These are phyloP conservation scores for Etheostoma nigrum DNA, from an alignment of 2,797 vertebrate species.

Conservation along the genomic window DNA sequence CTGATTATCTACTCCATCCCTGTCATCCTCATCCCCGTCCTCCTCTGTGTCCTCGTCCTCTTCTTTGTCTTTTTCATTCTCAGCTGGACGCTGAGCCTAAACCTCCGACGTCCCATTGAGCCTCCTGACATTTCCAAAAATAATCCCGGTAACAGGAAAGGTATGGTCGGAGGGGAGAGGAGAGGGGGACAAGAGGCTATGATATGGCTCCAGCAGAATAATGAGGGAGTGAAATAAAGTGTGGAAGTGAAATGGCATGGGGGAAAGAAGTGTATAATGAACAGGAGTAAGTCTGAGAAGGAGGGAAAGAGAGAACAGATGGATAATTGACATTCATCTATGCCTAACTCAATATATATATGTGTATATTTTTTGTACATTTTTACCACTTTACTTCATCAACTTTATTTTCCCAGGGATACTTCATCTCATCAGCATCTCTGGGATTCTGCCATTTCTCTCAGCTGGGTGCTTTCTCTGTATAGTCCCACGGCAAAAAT, in stretches of 20 bases:
- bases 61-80: neutral
- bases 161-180: neutral
- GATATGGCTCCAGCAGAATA: slow-evolving; percentile 14
- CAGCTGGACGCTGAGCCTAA: slow-evolving; percentile 9
- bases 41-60: slow-evolving; percentile 22
- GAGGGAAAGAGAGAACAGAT: neutral
- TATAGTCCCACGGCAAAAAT: neutral
- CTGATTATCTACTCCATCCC: slow-evolving; percentile 38
- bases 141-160: slow-evolving; percentile 14
- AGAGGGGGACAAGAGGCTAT: neutral
- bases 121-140: slow-evolving; percentile 33
- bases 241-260: neutral
- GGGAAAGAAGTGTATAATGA: slow-evolving; percentile 17
- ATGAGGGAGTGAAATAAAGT: slow-evolving; percentile 7
- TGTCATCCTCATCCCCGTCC: slow-evolving; percentile 11
- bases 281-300: neutral
- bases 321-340: slow-evolving; percentile 30
- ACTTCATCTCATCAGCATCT: slow-evolving; percentile 3
- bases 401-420: slow-evolving; percentile 7
- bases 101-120: neutral
- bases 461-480: neutral
- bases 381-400: slow-evolving; percentile 25
- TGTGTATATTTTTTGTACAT: neutral
- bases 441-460: neutral
- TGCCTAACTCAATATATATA: neutral